A percentile compares a stretch with the other conserved stretches of the same genome.
These are phyloP conservation scores for Parapsyche elsis DNA, from an alignment of 1,140 invertebrate genomes.

Conservation along the genomic window DNA sequence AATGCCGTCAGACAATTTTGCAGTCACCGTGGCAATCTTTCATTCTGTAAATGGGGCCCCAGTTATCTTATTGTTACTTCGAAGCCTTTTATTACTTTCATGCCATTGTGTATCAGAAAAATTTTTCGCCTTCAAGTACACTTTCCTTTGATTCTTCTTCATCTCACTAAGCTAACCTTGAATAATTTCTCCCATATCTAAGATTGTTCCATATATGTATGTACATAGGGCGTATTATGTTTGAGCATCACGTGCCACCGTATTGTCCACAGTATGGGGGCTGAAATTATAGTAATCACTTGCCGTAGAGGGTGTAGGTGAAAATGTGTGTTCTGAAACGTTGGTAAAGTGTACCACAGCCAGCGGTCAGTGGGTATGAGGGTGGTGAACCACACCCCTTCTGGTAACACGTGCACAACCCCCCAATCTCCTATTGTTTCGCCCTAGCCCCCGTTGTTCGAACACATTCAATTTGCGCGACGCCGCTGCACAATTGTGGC, in stretches of 20 bases:
- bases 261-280: too few species aligned
- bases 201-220: too few species aligned
- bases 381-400: slow-evolving; percentile 2
- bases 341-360: not conserved
- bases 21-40: not conserved
- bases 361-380: slow-evolving; percentile 12
- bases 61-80: not conserved
- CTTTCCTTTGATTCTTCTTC: not conserved
- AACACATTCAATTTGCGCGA: not conserved
- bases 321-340: not conserved
- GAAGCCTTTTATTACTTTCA: not conserved
- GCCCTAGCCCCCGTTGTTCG: not conserved
- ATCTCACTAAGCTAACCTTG: too few species aligned
- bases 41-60: not conserved
- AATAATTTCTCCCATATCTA: too few species aligned
- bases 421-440: not conserved
- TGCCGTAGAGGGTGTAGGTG: not conserved
- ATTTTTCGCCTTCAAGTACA: not conserved
- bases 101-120: not conserved
- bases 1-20: not conserved
- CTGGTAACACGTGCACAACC: not conserved
- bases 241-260: too few species aligned
- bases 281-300: too few species aligned
- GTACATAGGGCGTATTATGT: too few species aligned
- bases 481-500: not conserved